Evolutionary conservation across 2,888 invertebrate species (phyloP).

Genomic region (Tyria jacobaeae): DNA sequence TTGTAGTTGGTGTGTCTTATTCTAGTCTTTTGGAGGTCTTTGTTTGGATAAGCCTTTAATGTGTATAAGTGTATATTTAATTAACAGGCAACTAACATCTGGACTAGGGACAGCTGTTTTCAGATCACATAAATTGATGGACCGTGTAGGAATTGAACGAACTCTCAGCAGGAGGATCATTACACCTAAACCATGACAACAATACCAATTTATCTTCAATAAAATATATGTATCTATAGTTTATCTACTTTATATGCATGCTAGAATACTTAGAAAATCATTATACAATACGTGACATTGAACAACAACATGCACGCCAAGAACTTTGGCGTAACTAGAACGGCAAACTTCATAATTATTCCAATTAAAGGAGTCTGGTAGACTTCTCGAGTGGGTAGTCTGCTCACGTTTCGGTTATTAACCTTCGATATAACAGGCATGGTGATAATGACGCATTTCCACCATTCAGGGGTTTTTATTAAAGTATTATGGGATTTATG

Average conservation of each 20-base stretch:
- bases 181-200: no score
- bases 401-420: constrained; percentile 20
- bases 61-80: no score
- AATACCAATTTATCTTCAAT: no score
- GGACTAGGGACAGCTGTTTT: no score
- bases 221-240: no score
- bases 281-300: constrained; percentile 6
- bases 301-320: background rate
- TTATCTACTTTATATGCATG: background rate
- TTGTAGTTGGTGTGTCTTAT: no score
- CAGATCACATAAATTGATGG: no score
- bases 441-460: constrained; percentile 45
- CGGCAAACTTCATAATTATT: constrained; percentile 37
- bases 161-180: no score
- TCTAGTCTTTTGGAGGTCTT: no score
- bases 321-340: constrained; percentile 6
- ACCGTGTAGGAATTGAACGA: no score
- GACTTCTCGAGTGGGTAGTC: constrained; percentile 24
- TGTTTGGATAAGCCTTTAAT: no score
- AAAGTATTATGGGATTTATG: constrained; percentile 26
- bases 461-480: constrained; percentile 35
- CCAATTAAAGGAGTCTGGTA: constrained; percentile 51
- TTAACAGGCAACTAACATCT: no score
- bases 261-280: background rate
- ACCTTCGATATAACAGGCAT: constrained; percentile 24